Percentiles rank a stretch among this genome's conserved stretches.
These are phyloP conservation scores for Montipora sp. DNA, from an alignment of 64 coral and sea anemone species.

Conservation along the genomic window DNA sequence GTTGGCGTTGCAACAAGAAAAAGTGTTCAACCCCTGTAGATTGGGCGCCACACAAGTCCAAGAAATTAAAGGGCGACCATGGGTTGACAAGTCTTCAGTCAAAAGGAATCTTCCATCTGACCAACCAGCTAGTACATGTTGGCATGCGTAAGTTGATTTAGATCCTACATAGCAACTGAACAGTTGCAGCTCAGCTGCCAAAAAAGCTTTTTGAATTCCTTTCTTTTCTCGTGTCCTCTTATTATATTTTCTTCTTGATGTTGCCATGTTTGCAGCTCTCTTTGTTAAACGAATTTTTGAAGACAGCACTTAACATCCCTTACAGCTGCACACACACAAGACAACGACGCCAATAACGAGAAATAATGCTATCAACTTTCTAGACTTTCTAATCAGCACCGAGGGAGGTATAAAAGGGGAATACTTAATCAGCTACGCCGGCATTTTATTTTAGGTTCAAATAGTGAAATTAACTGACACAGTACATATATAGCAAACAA, in stretches of 20 bases:
- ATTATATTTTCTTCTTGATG: no score
- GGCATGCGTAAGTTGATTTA: not conserved
- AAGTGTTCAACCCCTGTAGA: constrained; percentile 32
- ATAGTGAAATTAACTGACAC: not conserved
- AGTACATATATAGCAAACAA: not conserved
- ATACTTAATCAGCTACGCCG: not conserved
- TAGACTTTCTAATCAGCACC: not conserved
- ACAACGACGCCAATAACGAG: not conserved
- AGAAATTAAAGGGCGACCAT: constrained; percentile 47
- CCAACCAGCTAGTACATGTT: constrained; percentile 58
- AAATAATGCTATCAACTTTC: not conserved
- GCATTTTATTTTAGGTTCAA: not conserved
- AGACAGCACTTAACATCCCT: no score
- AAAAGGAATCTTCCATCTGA: constrained; percentile 42
- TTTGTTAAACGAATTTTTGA: constrained; percentile 9
- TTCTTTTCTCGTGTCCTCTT: no score
- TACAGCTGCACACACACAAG: not conserved
- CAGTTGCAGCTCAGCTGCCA: no score
- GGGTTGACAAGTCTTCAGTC: constrained; percentile 56
- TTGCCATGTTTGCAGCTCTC: not conserved
- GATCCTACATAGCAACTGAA: no score
- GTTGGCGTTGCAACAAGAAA: constrained; percentile 50
- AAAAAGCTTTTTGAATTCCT: no score
- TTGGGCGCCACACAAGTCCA: not conserved
- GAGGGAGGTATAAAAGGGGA: not conserved